Base-by-base conservation (phyloP, 2,888 invertebrate genomes). In the Drosophila mayaguana region DNA sequence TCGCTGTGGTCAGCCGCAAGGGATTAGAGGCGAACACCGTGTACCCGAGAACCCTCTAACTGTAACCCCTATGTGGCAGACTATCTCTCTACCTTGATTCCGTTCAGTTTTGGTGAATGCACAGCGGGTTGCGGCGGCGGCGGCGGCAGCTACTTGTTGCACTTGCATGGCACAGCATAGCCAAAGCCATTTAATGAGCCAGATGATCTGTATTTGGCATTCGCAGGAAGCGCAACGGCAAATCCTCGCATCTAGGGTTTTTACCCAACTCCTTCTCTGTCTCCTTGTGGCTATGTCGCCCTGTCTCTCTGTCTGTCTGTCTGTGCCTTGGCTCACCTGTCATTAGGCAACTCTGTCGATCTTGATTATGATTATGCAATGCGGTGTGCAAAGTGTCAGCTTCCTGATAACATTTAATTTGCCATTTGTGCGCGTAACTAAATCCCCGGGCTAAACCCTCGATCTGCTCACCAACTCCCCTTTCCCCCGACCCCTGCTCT, bases 401-500 rank as follows among this genome's bases (percentile, higher is more conserved):
- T 89, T 84, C 89, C 84, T 84, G 87, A 89, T 80, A 80, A 80
- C 80, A 90, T 89, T 89, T 83, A 89, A 87, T 88, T 83, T 87
- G 80, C 81, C 79, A 88, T 87, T 88, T 89, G 77, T 53, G 51
- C 40, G 46, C 45, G 42, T 56, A 64, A 65, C 48, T 36, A 38
- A 59, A 34, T 36, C 45, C 45, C 18, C 28, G 28, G 16, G 16
- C 48, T 38, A 38, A 59, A n/a, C 16, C 34, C 34, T 11, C 38
- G 3, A 36, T 12, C 11, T 4, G 6, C 8, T 28, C 28, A 8
- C 28, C 28, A 7, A 28, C 28, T 8, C 20, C 20, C 20, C 43
- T 11, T 4, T 20, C 43, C 20, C 20, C 12, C 45, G 3, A 11
- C 16, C 5, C 38, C 40, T 20, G 18, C 40, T 11, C 20, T 11